phyloP scores from a whole-genome alignment of 2,888 invertebrate genomes.

The Heliconius aoede region DNA sequence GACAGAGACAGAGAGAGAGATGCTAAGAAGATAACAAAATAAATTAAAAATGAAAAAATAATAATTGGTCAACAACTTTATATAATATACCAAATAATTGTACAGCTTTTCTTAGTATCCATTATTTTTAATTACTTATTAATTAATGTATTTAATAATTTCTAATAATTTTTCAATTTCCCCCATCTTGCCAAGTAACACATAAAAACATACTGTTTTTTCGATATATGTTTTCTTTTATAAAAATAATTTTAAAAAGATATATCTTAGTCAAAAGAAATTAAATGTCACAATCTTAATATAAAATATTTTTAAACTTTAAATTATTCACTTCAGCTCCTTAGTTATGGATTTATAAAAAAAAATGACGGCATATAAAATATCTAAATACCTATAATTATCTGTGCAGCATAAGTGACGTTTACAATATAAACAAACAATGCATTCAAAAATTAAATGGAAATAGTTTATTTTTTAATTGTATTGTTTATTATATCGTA shows the following conservation, averaged over 20 bases:
- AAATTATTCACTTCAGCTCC: neutral
- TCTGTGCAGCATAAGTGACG: conserved; percentile 4
- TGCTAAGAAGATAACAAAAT: neutral
- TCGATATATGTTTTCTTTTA: neutral
- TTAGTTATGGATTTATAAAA: neutral
- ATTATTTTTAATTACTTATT: no score
- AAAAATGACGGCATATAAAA: neutral
- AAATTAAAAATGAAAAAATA: neutral
- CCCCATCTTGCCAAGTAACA: neutral
- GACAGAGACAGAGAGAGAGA: no score
- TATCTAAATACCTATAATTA: neutral
- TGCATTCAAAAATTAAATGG: conserved; percentile 66
- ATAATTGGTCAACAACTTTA: neutral
- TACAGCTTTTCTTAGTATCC: no score
- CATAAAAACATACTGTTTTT: neutral
- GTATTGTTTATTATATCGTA: conserved; percentile 60
- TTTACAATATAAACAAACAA: conserved; percentile 47
- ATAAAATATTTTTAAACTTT: neutral
- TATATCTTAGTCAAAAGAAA: neutral
- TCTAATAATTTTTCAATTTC: no score
- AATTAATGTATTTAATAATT: no score
- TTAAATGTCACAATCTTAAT: neutral
- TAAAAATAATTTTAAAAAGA: neutral
- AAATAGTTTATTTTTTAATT: conserved; percentile 71
- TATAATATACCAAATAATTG: no score